These are phyloP conservation scores for Dendrocincla tyrannina DNA, from an alignment of 2,797 vertebrate genomes.

Conservation along the genomic window DNA sequence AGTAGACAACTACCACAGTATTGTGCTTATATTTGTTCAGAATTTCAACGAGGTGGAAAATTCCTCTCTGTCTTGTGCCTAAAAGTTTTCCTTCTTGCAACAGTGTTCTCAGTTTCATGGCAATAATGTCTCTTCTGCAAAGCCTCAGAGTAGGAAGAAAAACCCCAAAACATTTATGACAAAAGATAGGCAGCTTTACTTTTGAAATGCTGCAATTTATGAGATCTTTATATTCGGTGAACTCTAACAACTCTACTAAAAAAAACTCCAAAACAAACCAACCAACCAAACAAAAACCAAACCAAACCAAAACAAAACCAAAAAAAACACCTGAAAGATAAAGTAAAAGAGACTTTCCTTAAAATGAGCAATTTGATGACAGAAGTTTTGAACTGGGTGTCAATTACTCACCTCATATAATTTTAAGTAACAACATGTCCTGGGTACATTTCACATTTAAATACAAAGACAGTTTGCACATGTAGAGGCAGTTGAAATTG, in stretches of 20 bases:
- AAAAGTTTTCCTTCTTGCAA: neutral
- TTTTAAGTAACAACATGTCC: neutral
- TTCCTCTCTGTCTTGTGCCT: neutral
- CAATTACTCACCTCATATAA: neutral
- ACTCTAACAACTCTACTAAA: neutral
- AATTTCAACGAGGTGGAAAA: conserved; percentile 9
- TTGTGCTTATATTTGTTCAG: neutral
- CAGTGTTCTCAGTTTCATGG: neutral
- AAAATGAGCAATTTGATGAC: neutral
- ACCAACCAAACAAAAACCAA: neutral
- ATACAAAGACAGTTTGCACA: neutral
- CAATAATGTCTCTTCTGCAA: neutral
- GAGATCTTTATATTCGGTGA: neutral
- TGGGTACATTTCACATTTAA: neutral
- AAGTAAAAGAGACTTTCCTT: neutral
- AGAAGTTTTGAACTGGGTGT: neutral
- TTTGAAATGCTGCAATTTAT: neutral
- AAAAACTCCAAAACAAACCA: neutral
- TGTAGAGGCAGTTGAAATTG: neutral
- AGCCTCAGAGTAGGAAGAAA: neutral
- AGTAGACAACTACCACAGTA: neutral
- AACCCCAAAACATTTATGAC: neutral
- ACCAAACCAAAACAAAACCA: neutral
- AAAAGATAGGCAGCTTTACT: neutral
- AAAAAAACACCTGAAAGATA: neutral